Evolutionary conservation across 2,888 invertebrate species (phyloP).

Genomic region (Drosophila atroscutellata): DNA sequence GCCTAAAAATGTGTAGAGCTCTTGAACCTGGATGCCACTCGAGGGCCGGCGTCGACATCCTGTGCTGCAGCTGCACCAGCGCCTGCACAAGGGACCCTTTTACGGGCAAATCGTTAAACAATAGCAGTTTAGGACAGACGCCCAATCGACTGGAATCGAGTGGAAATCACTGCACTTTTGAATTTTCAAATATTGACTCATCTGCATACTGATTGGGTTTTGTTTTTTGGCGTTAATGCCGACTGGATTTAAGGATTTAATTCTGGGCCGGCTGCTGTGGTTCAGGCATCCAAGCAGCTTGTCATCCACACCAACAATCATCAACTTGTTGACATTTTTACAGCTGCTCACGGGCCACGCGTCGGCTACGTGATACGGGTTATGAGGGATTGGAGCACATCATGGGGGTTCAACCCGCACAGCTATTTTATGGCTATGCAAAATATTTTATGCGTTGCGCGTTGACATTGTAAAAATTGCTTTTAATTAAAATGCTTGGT

Average conservation of each 20-base stretch:
- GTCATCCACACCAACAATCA: constrained; percentile 65
- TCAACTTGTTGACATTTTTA: constrained; percentile 76
- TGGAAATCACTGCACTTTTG: constrained; percentile 60
- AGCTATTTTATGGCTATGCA: constrained; percentile 52
- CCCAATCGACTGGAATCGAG: constrained; percentile 50
- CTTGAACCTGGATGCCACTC: constrained; percentile 63
- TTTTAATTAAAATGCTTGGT: constrained; percentile 69
- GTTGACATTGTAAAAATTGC: constrained; percentile 67
- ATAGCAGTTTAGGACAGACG: constrained; percentile 53
- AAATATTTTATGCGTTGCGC: constrained; percentile 55
- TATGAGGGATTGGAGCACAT: neutral
- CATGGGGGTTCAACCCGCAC: neutral
- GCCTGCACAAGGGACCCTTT: constrained; percentile 7
- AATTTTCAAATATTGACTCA: constrained; percentile 64
- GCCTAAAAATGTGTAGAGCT: constrained; percentile 69
- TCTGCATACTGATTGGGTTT: constrained; percentile 70
- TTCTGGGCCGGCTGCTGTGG: neutral
- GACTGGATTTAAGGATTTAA: constrained; percentile 29
- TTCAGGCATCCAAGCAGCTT: constrained; percentile 36
- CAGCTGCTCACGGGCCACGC: constrained; percentile 31
- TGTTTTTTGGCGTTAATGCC: constrained; percentile 13
- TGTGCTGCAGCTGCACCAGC: constrained; percentile 17
- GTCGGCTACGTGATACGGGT: constrained; percentile 24
- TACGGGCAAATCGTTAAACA: constrained; percentile 71
- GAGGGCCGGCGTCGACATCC: constrained; percentile 52